Evolutionary conservation across 2,113 vertebrate genomes (phyloP), one percentile per base, ranked within the genome.

Genomic region (Eublepharis macularius): DNA sequence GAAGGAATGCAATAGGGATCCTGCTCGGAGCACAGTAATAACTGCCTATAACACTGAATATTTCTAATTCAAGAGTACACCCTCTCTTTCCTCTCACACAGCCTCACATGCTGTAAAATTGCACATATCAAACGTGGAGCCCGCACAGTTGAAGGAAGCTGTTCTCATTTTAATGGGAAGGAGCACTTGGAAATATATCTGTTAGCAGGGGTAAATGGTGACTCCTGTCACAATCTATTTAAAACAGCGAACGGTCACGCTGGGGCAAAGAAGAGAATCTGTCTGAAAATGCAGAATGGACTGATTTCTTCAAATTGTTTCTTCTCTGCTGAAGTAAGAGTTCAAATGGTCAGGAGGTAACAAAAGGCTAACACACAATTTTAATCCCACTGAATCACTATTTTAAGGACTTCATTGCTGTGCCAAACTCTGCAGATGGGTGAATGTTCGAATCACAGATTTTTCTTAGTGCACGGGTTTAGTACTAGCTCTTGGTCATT

Each of bases 151-250:
- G 68, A 80, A 80, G 60, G 8, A 85, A 85, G 39, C 77, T 73
- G 66, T 14, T 80, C 14, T 39, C 9, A 34, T 45, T 76, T 47
- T 85, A 85, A 80, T 63, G 76, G 69, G 51, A 79, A 72, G 68
- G 60, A 63, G 32, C 72, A n/a, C 17, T 60, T 72, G 24, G 77
- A 86, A 68, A 85, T 36, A 41, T 45, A 60, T 77, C 54, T 80
- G 54, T 49, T 60, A 85, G 63, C 69, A 29, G 68, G 66, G n/a
- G 16, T 43, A 73, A 49, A 39, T 3, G 36, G 68, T 80, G 54
- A 80, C 54, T 32, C 84, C 76, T 65, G 76, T 80, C 69, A 39
- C 69, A 80, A 65, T 80, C 84, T 57, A 80, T 74, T 80, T 74
- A 17, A 39, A 86, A 65, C 32, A 24, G 41, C 19, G 80, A 74